phyloP scores from a whole-genome alignment of 1,140 invertebrate species.

The Drosophila paulistorum region DNA sequence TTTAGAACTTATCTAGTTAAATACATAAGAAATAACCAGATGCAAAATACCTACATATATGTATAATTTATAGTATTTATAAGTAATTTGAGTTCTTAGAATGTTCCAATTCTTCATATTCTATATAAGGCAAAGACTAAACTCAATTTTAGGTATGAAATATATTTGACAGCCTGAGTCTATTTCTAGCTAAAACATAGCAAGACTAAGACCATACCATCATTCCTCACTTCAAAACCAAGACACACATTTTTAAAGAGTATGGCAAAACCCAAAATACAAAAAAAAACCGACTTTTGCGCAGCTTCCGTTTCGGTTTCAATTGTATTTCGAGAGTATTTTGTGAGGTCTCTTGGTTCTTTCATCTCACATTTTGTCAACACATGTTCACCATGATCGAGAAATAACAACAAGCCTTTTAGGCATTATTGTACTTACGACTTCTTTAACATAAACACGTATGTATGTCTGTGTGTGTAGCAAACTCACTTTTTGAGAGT shows the following conservation, averaged over 20 bases:
- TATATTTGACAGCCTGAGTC: too few relatives aligned
- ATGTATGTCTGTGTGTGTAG: background rate
- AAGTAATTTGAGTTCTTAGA: too few relatives aligned
- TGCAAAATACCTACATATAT: too few relatives aligned
- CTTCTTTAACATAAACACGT: conserved; percentile 52
- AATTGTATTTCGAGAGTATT: conserved; percentile 53
- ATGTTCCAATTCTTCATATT: too few relatives aligned
- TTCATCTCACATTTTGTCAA: conserved; percentile 63
- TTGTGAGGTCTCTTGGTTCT: conserved; percentile 38
- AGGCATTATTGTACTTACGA: conserved; percentile 34
- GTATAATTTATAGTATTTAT: too few relatives aligned
- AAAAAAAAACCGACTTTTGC: conserved; percentile 30
- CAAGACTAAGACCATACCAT: too few relatives aligned
- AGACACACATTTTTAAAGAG: background rate
- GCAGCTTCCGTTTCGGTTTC: conserved; percentile 71
- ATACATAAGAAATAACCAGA: too few relatives aligned
- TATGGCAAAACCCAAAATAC: conserved; percentile 6
- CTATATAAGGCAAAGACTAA: too few relatives aligned
- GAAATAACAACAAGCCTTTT: conserved; percentile 53
- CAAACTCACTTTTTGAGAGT: conserved; percentile 7
- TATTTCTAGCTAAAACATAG: too few relatives aligned
- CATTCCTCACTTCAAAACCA: background rate
- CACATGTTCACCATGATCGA: conserved; percentile 73
- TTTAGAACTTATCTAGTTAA: too few relatives aligned
- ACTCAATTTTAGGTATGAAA: too few relatives aligned